Percentiles rank a stretch among this genome's conserved stretches.
phyloP scores from a whole-genome alignment of 35 echinoderm and acorn worm genomes.

The Heliocidaris erythrogramma region DNA sequence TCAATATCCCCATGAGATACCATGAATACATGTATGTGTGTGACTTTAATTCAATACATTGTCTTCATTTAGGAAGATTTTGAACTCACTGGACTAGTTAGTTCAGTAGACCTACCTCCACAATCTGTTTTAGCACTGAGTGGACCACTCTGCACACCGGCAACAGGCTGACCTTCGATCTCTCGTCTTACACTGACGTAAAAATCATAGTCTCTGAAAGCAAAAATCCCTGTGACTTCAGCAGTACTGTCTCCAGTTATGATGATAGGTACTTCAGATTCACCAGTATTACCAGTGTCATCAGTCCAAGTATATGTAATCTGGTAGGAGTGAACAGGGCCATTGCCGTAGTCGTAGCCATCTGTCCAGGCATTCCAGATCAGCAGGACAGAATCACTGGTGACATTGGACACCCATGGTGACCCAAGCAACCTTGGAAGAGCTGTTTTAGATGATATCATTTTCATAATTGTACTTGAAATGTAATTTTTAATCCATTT shows the following conservation, averaged over 20 bases:
- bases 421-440: background rate
- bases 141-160: background rate
- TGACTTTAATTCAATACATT: too few species aligned
- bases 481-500: too few species aligned
- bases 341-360: constrained; percentile 30
- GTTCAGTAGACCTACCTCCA: background rate
- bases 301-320: background rate
- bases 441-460: background rate
- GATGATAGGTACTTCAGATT: background rate
- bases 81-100: too few species aligned
- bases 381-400: background rate
- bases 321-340: constrained; percentile 24
- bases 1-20: too few species aligned
- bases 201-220: constrained; percentile 16
- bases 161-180: background rate
- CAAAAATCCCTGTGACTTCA: background rate
- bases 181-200: background rate
- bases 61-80: too few species aligned
- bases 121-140: background rate
- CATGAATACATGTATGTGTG: too few species aligned
- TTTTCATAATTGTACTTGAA: background rate
- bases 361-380: constrained; percentile 29
- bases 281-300: background rate
- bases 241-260: constrained; percentile 21
- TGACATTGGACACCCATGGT: background rate